Evolutionary conservation across 2,113 vertebrate species (phyloP).

Genomic region (human): GRCh38 chr12:81525501-81526000

Average conservation of each 20-base stretch:
- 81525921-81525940: neutral
- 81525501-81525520: neutral
- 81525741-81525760: neutral
- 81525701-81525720: neutral
- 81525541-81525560: neutral
- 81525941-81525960: neutral
- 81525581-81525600: neutral
- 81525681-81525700: neutral
- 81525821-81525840: neutral
- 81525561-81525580: neutral
- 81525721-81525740: neutral
- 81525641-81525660: neutral
- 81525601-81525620: neutral
- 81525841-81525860: neutral
- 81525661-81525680: neutral
- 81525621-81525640: neutral
- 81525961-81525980: neutral
- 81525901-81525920: neutral
- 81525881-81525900: neutral
- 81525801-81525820: neutral
- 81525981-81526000: neutral
- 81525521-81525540: neutral
- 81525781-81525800: too few relatives aligned
- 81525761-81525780: neutral
- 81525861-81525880: neutral